Percentiles rank a stretch among this genome's conserved stretches.
Evolutionary conservation across 2,888 invertebrate species (phyloP).

Genomic region (Idaea dimidiata): DNA sequence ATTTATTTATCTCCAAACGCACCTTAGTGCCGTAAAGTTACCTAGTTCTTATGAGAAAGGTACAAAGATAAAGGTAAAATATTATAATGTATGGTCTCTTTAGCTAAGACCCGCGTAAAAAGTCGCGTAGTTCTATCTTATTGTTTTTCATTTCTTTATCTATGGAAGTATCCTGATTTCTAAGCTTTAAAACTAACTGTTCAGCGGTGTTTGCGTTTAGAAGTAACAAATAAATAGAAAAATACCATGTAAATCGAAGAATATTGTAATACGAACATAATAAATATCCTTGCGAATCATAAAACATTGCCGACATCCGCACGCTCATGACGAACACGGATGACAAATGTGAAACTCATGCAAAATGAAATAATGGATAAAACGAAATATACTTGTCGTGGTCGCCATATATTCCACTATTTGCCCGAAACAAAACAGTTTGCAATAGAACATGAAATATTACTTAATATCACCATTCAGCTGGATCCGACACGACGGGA

Average conservation of each 20-base stretch:
- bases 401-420: conserved; percentile 39
- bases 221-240: too few species aligned
- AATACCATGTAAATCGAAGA: neutral
- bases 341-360: conserved; percentile 10
- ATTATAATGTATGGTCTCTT: too few species aligned
- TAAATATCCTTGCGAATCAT: neutral
- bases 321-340: conserved; percentile 26
- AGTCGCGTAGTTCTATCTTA: too few species aligned
- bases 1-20: too few species aligned
- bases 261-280: neutral
- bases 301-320: neutral
- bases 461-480: conserved; percentile 35
- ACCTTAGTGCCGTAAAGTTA: too few species aligned
- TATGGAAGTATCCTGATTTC: too few species aligned
- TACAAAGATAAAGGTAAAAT: too few species aligned
- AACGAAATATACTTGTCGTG: conserved; percentile 35
- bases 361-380: conserved; percentile 42
- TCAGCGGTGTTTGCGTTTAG: too few species aligned
- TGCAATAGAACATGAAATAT: conserved; percentile 39
- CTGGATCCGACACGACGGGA: conserved; percentile 27
- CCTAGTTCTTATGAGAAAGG: too few species aligned
- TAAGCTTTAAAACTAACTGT: too few species aligned
- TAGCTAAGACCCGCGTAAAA: too few species aligned
- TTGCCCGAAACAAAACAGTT: conserved; percentile 39
- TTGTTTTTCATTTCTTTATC: too few species aligned